These are phyloP conservation scores for Agrotis segetum DNA, from an alignment of 2,888 invertebrate genomes.

Conservation along the genomic window DNA sequence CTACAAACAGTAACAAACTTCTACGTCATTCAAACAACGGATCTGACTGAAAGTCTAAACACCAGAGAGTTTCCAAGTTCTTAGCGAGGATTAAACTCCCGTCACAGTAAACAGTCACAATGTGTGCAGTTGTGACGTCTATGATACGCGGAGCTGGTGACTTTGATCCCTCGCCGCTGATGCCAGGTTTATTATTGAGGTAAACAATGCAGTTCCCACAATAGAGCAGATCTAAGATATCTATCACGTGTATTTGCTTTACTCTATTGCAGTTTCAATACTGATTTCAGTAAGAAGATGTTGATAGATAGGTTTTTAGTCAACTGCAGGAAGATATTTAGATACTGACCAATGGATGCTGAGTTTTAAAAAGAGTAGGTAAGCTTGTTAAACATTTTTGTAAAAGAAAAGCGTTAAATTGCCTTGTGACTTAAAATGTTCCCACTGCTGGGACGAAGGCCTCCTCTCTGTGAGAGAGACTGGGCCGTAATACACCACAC, in stretches of 20 bases:
- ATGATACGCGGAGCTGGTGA: constrained; percentile 3
- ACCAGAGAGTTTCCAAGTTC: neutral
- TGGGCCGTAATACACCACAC: too few relatives aligned
- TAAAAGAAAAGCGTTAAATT: too few relatives aligned
- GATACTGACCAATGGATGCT: too few relatives aligned
- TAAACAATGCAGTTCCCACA: constrained; percentile 40
- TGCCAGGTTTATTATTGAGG: constrained; percentile 39
- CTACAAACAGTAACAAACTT: neutral
- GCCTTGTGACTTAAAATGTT: too few relatives aligned
- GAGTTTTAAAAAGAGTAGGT: too few relatives aligned
- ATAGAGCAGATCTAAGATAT: neutral
- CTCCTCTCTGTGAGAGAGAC: too few relatives aligned
- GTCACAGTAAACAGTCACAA: constrained; percentile 15
- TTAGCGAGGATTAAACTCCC: neutral
- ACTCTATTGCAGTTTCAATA: neutral
- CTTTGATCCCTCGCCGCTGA: constrained; percentile 45
- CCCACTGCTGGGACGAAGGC: too few relatives aligned
- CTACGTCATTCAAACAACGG: neutral
- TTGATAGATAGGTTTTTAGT: too few relatives aligned
- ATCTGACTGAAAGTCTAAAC: neutral
- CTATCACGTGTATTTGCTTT: neutral
- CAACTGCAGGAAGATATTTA: too few relatives aligned
- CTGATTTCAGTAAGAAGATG: neutral
- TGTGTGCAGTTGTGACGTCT: constrained; percentile 19
- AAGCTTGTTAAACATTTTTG: too few relatives aligned